These are phyloP conservation scores for Dynastes tityus DNA, from an alignment of 2,888 invertebrate species.

Conservation along the genomic window DNA sequence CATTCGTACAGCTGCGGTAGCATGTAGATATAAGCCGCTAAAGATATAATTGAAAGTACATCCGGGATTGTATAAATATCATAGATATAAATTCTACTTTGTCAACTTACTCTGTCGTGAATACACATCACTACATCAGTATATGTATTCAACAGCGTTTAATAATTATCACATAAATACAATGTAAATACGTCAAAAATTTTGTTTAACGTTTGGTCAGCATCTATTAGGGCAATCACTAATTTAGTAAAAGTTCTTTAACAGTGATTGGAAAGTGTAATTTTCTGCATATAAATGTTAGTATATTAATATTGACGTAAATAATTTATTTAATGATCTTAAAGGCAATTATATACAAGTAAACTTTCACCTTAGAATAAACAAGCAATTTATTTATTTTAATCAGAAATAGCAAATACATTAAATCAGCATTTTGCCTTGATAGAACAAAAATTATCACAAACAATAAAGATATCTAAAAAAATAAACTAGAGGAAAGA, in stretches of 20 bases:
- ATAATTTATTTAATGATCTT: not conserved
- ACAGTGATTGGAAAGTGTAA: not conserved
- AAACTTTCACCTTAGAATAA: too few species aligned
- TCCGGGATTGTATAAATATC: conserved; percentile 44
- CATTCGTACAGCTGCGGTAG: not conserved
- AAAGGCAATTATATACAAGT: too few species aligned
- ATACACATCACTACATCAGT: not conserved
- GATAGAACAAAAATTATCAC: too few species aligned
- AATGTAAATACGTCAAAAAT: conserved; percentile 20
- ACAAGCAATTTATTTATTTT: too few species aligned
- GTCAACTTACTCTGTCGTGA: conserved; percentile 24
- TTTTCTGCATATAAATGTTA: not conserved
- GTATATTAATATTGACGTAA: not conserved
- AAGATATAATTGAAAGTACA: conserved; percentile 32
- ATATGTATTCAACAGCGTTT: not conserved
- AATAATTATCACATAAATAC: conserved; percentile 28
- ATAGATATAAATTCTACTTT: conserved; percentile 36
- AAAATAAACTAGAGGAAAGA: too few species aligned
- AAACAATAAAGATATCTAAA: too few species aligned
- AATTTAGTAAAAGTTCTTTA: not conserved
- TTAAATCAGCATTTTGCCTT: too few species aligned
- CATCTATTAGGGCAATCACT: not conserved
- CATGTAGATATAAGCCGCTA: not conserved
- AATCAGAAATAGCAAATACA: too few species aligned
- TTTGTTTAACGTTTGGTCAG: not conserved